phyloP scores from a whole-genome alignment of 2,113 vertebrate species.

The Colaptes auratus region DNA sequence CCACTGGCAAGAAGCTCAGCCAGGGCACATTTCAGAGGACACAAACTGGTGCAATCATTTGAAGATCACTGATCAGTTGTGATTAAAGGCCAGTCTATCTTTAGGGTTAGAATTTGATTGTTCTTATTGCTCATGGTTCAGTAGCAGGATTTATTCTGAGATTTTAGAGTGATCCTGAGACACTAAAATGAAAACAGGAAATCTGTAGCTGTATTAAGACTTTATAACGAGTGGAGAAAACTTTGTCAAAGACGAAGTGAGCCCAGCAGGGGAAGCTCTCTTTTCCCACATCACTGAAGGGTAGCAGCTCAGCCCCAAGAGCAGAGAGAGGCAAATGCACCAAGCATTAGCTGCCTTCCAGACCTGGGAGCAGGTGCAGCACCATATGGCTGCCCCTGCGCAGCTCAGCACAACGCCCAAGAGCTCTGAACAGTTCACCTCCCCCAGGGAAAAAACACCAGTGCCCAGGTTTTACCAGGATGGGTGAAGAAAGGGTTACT shows the following conservation, averaged over 20 bases:
- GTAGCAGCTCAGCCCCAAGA: conserved; percentile 14
- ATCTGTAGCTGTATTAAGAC: not conserved
- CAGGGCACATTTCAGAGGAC: not conserved
- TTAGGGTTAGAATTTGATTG: not conserved
- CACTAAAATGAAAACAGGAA: not conserved
- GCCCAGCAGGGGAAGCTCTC: not conserved
- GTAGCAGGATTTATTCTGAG: not conserved
- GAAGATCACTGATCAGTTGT: not conserved
- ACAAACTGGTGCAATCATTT: not conserved
- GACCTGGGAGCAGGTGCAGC: conserved; percentile 53
- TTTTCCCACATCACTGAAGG: conserved; percentile 18
- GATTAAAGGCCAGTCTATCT: conserved; percentile 5
- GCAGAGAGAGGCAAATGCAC: not conserved
- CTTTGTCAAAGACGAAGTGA: not conserved
- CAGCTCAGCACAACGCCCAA: conserved; percentile 52
- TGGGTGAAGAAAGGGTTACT: conserved; percentile 36
- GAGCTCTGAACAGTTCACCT: conserved; percentile 46
- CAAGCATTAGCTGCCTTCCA: conserved; percentile 18
- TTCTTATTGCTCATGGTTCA: not conserved
- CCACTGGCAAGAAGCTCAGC: conserved; percentile 1
- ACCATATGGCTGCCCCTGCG: conserved; percentile 65
- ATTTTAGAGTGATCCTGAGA: not conserved
- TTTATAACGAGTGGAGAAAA: not conserved
- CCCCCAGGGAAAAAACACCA: not conserved
- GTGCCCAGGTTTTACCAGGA: not conserved